A percentile compares a stretch with the other conserved stretches of the same genome.
Conservation (phyloP, 2,113 vertebrate genomes). For the Microtus richardsoni region DNA sequence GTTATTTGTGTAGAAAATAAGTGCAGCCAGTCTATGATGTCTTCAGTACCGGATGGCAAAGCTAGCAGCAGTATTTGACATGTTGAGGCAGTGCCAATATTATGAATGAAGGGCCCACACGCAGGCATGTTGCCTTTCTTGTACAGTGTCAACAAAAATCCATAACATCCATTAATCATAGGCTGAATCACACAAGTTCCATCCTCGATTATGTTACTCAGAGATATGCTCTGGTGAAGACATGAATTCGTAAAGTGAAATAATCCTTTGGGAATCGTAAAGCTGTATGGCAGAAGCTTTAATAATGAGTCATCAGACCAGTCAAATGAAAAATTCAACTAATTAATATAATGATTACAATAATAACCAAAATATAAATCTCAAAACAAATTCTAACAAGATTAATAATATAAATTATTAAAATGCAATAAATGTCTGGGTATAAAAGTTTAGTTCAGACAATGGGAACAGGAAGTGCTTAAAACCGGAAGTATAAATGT, state of each 20-base stretch:
- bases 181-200: background rate
- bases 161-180: background rate
- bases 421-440: constrained; percentile 45
- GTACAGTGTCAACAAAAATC: background rate
- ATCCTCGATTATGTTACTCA: background rate
- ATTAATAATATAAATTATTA: constrained; percentile 40
- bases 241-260: constrained; percentile 24
- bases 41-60: background rate
- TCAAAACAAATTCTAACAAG: constrained; percentile 42
- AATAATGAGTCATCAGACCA: background rate
- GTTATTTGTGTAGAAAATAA: constrained; percentile 8
- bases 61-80: background rate
- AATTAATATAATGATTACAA: constrained; percentile 14
- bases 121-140: background rate
- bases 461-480: background rate
- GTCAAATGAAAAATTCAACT: background rate
- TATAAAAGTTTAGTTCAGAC: constrained; percentile 28
- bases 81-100: background rate
- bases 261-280: background rate
- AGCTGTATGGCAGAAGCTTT: background rate
- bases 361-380: constrained; percentile 32
- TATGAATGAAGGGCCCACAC: background rate
- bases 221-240: background rate
- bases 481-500: background rate
- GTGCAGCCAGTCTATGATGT: background rate